These are phyloP conservation scores for Zhengitettix transpicula DNA, from an alignment of 2,888 invertebrate genomes.

Conservation along the genomic window DNA sequence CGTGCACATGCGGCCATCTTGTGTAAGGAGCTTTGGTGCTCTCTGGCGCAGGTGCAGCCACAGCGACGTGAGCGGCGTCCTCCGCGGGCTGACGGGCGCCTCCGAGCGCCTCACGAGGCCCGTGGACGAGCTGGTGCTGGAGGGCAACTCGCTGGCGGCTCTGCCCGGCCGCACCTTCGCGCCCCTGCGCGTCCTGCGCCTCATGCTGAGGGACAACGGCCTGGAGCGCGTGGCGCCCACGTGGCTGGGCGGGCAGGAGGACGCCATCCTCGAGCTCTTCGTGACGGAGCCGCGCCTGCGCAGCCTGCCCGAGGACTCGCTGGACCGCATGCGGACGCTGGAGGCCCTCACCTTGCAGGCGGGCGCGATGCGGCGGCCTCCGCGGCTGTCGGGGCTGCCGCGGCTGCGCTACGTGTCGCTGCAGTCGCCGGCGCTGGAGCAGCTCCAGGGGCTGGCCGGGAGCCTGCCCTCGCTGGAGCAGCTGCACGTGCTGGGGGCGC, in stretches of 20 bases:
- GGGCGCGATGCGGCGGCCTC: conserved; percentile 55
- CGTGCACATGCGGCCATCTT: no score
- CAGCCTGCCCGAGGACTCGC: conserved; percentile 60
- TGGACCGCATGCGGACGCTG: conserved; percentile 53
- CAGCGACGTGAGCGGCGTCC: conserved; percentile 62
- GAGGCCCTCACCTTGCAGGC: conserved; percentile 65
- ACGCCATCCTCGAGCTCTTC: conserved; percentile 62
- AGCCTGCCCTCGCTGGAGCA: conserved; percentile 54
- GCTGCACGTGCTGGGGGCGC: conserved; percentile 48
- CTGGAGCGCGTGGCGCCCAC: conserved; percentile 64
- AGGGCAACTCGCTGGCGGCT: conserved; percentile 72
- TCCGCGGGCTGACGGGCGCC: conserved; percentile 48
- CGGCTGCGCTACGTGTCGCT: conserved; percentile 52
- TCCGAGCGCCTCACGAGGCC: conserved; percentile 47
- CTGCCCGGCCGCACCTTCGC: conserved; percentile 53
- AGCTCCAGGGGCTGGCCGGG: conserved; percentile 48
- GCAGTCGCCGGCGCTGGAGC: conserved; percentile 44
- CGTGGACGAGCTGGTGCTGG: conserved; percentile 72
- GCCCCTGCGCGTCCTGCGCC: conserved; percentile 51
- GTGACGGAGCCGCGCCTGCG: conserved; percentile 69
- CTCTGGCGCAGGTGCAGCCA: conserved; percentile 80
- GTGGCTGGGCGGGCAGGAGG: conserved; percentile 65
- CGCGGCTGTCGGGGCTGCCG: conserved; percentile 50
- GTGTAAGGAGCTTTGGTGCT: no score
- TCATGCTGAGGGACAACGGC: conserved; percentile 72